Base-by-base conservation (phyloP, 2,797 vertebrate genomes). In the Naso thynnoides region DNA sequence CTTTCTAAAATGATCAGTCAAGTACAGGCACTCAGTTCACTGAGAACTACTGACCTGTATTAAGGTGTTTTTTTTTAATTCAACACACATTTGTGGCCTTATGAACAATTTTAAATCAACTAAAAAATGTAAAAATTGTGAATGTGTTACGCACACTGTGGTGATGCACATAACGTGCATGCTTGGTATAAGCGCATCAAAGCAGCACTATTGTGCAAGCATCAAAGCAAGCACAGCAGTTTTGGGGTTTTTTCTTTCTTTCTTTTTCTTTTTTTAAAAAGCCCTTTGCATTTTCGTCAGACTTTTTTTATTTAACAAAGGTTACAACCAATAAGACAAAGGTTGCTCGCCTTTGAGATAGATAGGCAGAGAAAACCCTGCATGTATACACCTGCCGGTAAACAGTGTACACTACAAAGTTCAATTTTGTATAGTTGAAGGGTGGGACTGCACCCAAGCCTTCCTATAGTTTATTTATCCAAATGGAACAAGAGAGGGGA, bases 401-500 rank as follows among this genome's bases (percentile, higher is more conserved):
- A 73, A 75, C 11, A 33, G 5, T 56, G 60, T 44, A 50, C 49
- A 65, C 23, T 61, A 61, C 41, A 77, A 73, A 74, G 70, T 56
- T 16, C 18, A 3, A 39, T 31, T 55, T 21, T 78, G 50, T 71
- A 52, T 62, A 56, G 36, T 42, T 70, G 57, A 13, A 73, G 55
- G 72, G 62, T 38, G 77, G 63, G 70, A 48, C 61, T 36, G 42
- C 26, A 45, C 9, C 31, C 10, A 15, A 24, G 44, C 14, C 50
- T 66, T 76, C 31, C 55, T 72, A 57, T 55, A 26, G 57, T 76
- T 83, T 81, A 61, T 84, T 81, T 73, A 62, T 76, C 57, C 19
- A 73, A 72, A 78, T 13, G 9, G 23, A 75, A 82, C 57, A 84
- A 48, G 53, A 58, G 39, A 66, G 23, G 14, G 15, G 23, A 58